Percentiles rank a stretch among this genome's conserved stretches.
phyloP scores from a whole-genome alignment of 1,140 invertebrate species.

The Aphelenchoides besseyi region DNA sequence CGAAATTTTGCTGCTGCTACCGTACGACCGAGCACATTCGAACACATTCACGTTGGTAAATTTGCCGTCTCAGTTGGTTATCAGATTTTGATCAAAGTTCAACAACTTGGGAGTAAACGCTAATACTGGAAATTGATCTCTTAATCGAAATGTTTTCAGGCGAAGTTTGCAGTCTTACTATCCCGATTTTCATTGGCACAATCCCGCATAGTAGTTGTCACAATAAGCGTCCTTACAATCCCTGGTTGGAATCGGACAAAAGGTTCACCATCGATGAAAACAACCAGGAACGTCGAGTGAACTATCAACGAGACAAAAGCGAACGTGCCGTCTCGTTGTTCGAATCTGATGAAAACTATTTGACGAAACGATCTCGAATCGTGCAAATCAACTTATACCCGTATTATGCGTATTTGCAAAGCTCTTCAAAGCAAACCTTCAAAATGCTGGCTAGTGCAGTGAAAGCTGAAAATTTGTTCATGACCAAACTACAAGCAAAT shows the following conservation, averaged over 20 bases:
- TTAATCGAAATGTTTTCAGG: constrained; percentile 20
- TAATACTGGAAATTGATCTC: too few relatives aligned
- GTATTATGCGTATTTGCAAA: constrained; percentile 18
- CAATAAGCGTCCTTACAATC: constrained; percentile 7
- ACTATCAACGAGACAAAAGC: constrained; percentile 4
- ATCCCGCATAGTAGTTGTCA: constrained; percentile 16
- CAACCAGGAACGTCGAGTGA: background rate
- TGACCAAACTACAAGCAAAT: constrained; percentile 16
- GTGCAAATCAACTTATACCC: background rate
- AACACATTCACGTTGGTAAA: background rate
- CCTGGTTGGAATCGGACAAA: background rate
- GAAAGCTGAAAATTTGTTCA: constrained; percentile 13
- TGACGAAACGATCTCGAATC: background rate
- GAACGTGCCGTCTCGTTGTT: constrained; percentile 12
- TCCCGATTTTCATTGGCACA: constrained; percentile 25
- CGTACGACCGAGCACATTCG: constrained; percentile 21
- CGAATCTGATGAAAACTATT: background rate
- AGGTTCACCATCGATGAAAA: too few relatives aligned
- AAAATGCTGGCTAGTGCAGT: constrained; percentile 22
- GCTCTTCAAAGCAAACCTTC: constrained; percentile 27
- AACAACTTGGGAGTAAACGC: background rate
- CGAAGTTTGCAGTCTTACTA: constrained; percentile 4
- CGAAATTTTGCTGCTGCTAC: constrained; percentile 23
- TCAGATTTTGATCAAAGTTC: constrained; percentile 8
- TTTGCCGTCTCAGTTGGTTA: background rate